Conservation (phyloP, 2,113 vertebrate species). For the Dasyurus viverrinus region DNA sequence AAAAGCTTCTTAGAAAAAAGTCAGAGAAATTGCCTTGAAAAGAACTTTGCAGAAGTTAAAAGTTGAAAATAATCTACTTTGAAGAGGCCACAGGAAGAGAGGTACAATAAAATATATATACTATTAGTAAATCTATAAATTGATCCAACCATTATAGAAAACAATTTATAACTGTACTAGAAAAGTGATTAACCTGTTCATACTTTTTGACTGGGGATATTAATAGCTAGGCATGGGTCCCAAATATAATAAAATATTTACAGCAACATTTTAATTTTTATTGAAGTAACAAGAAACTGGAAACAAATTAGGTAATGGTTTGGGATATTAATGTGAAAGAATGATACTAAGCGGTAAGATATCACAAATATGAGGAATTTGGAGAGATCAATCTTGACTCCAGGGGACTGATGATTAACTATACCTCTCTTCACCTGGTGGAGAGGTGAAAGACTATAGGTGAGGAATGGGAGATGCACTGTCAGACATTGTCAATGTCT, state of each 20-base stretch:
- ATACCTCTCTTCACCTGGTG: neutral
- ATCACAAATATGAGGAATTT: neutral
- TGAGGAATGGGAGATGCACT: neutral
- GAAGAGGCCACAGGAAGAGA: neutral
- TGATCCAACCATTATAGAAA: neutral
- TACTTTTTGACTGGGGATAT: neutral
- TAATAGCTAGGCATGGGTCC: neutral
- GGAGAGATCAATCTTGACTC: neutral
- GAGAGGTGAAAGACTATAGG: neutral
- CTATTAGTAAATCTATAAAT: neutral
- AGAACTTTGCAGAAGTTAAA: neutral
- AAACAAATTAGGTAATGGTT: neutral
- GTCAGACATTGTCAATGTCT: neutral
- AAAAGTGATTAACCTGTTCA: neutral
- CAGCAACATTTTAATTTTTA: neutral
- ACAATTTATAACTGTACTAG: neutral
- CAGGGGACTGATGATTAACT: neutral
- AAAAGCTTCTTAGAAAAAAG: slow-evolving; percentile 40
- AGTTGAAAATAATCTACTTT: neutral
- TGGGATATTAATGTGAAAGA: neutral
- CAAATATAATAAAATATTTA: neutral
- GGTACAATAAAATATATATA: neutral
- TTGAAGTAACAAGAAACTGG: neutral
- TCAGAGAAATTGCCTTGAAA: slow-evolving; percentile 38
- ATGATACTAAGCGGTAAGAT: neutral